Conservation (phyloP, 2,888 invertebrate species). For the Apamea sordens region DNA sequence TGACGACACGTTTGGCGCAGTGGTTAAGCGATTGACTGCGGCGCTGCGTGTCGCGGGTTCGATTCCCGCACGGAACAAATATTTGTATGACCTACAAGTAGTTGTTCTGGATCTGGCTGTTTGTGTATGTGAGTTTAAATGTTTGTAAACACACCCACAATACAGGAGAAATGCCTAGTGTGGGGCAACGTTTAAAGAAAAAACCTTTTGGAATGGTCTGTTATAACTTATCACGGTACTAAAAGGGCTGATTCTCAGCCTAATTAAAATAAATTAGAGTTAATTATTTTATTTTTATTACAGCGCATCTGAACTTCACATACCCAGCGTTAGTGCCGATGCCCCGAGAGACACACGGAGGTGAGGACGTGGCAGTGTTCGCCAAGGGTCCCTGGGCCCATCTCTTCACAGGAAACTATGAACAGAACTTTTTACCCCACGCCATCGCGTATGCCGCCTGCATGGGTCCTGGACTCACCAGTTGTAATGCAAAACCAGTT, state of each 20-base stretch:
- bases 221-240: too few relatives aligned
- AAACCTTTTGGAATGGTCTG: too few relatives aligned
- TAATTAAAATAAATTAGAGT: background rate
- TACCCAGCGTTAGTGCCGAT: conserved; percentile 92
- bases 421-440: conserved; percentile 95
- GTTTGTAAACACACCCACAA: too few relatives aligned
- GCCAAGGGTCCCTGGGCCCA: conserved; percentile 95
- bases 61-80: too few relatives aligned
- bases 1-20: too few relatives aligned
- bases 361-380: conserved; percentile 95
- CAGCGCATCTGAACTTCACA: conserved; percentile 85
- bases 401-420: conserved; percentile 94
- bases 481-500: conserved; percentile 76
- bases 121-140: too few relatives aligned
- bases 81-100: too few relatives aligned
- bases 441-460: conserved; percentile 93
- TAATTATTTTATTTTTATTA: conserved; percentile 54
- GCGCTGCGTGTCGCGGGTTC: too few relatives aligned
- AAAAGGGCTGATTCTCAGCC: background rate
- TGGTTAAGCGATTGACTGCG: too few relatives aligned
- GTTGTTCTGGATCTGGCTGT: too few relatives aligned
- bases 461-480: conserved; percentile 91
- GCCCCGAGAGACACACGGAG: conserved; percentile 92
- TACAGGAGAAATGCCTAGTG: too few relatives aligned
- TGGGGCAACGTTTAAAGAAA: too few relatives aligned